Evolutionary conservation across 1,140 invertebrate species (phyloP).

Genomic region (Aphaenogaster ashmeadi): DNA sequence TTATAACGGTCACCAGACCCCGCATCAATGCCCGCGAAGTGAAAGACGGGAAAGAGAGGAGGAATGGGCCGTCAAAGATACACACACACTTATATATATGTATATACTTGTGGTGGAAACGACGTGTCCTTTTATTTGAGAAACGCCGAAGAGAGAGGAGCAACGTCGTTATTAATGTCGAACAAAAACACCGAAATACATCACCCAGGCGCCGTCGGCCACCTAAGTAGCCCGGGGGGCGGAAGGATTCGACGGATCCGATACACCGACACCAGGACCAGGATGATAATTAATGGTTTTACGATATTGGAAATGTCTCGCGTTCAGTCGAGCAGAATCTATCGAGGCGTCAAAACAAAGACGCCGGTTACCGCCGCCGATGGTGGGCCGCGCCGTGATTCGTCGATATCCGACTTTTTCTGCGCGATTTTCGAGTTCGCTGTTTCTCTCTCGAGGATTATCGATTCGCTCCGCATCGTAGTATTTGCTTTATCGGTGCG

Average conservation of each 20-base stretch:
- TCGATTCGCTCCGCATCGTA: slow-evolving; percentile 32
- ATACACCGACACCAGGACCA: slow-evolving; percentile 78
- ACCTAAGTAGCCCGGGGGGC: slow-evolving; percentile 82
- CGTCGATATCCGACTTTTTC: slow-evolving; percentile 62
- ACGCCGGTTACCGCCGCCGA: slow-evolving; percentile 25
- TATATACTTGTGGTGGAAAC: slow-evolving; percentile 24
- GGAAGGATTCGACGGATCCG: slow-evolving; percentile 73
- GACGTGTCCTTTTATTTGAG: slow-evolving; percentile 51
- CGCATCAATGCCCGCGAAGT: not conserved
- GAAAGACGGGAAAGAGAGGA: not conserved
- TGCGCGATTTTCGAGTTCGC: slow-evolving; percentile 6
- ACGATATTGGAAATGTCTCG: slow-evolving; percentile 85
- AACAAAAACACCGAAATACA: slow-evolving; percentile 84
- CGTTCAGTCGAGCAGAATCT: slow-evolving; percentile 76
- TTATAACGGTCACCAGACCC: slow-evolving; percentile 44
- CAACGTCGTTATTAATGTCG: slow-evolving; percentile 84
- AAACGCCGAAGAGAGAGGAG: slow-evolving; percentile 51
- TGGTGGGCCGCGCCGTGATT: slow-evolving; percentile 57
- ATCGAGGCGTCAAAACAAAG: slow-evolving; percentile 72
- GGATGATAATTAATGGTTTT: slow-evolving; percentile 85
- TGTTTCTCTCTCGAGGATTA: slow-evolving; percentile 26
- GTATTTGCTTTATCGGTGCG: slow-evolving; percentile 31
- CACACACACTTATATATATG: not conserved
- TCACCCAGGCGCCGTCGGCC: slow-evolving; percentile 83
- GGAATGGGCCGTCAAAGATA: not conserved